Base-by-base conservation (phyloP, 2,888 invertebrate genomes). In the Dexiosoma caninum region DNA sequence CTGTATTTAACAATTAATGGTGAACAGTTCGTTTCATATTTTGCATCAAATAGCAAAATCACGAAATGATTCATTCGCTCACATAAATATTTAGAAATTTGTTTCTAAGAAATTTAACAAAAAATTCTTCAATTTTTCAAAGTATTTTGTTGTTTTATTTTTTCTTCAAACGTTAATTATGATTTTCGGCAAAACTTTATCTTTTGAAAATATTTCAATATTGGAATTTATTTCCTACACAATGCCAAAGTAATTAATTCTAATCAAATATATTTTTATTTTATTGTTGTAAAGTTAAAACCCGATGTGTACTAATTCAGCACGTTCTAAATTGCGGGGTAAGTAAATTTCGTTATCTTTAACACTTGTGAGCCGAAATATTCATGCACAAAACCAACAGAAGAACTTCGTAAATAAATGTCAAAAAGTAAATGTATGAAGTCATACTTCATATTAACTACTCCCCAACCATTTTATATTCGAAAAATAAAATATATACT, bases 391-490 rank as follows among this genome's bases (percentile, higher is more conserved):
- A 42, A 70, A 66, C 30, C 32, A 32, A 76, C 55, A 12, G 49
- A 32, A 66, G 46, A 80, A 80, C 62, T 76, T 80, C 2, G 49
- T 35, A 72, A 76, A 80, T 80, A 80, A 80, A 80, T 80, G 71
- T 76, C 71, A 76, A 67, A 75, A 67, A 23, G 9, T 60, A 60
- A 51, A 80, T 76, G 62, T 72, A 72, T 57, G 14, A 67, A 80
- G 76, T 80, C 71, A 67, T 80, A 80, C 80, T 80, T 80, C 80
- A 76, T 80, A 72, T 76, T 80, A 62, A 76, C 60, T 80, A 46
- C 80, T 80, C 80, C 71, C 80, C 62, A 76, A 62, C 42, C 30
- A 59, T 21, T 37, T 44, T 2, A 55, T 32, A n/a, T n/a, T n/a
- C n/a, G n/a, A n/a, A 44, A 51, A 53, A 60, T 3, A 7, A 40